Evolutionary conservation across 2,888 invertebrate species (phyloP), one percentile per base, ranked within the genome.

Genomic region (Eupithecia dodoneata): DNA sequence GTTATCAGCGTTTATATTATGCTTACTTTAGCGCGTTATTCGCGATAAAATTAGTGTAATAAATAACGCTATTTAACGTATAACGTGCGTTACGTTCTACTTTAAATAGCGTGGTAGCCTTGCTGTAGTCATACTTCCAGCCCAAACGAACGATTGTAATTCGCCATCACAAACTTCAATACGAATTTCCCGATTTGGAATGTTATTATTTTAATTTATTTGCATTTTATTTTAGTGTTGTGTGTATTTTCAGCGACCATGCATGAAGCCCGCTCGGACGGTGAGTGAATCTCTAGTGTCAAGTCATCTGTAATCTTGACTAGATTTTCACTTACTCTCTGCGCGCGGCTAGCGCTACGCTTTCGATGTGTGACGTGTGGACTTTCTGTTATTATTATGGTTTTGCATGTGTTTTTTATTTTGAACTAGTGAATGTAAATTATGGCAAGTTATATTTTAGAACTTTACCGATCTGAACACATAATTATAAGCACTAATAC

Each of bases 321-420:
- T 96, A 96, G 96, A 96, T 96, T 96, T 96, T 96, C 96, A 96
- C 96, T 96, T 96, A 96, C 96, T 96, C 95, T 95, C 92, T 87
- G 94, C 89, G 93, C 84, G 71, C 83, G 70, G 85, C 84, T 79
- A 75, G 81, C 83, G 85, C 83, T 85, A 88, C 89, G 92, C 91
- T 92, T 93, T 92, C 85, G 89, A 87, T 91, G 92, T 90, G 80
- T 82, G 81, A 86, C 84, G 82, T 83, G 83, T 87, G 87, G 81
- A 84, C 80, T 80, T 84, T 74, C 76, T 71, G 83, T 82, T 85
- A 85, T 83, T 78, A 83, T 80, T 76, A 79, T 81, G 78, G 82
- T 80, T 79, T 82, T 70, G 76, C 74, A 74, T 76, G 75, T 47
- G 42, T 78, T 45, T 82, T 52, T 65, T 77, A 42, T 71, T 18